phyloP scores from a whole-genome alignment of 2,888 invertebrate species.

The Nomada flava region DNA sequence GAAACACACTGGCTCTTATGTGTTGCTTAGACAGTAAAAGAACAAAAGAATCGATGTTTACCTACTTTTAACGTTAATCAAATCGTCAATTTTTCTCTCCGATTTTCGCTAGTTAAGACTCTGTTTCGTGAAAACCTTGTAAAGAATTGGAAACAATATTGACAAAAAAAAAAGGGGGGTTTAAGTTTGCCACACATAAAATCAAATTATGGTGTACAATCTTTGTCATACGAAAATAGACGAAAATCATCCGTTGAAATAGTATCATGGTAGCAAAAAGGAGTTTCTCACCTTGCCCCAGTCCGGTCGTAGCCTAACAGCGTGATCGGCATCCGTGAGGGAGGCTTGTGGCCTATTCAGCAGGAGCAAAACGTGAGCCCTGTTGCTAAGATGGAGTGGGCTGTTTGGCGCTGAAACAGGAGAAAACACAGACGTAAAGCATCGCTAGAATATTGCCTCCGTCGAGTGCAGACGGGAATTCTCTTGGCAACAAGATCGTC shows the following conservation, averaged over 20 bases:
- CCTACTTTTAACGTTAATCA: neutral
- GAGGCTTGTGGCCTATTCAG: constrained; percentile 88
- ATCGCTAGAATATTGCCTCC: constrained; percentile 31
- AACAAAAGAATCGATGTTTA: neutral
- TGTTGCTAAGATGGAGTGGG: constrained; percentile 87
- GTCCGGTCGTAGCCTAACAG: constrained; percentile 87
- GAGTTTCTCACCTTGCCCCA: constrained; percentile 88
- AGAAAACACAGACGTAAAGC: constrained; percentile 61
- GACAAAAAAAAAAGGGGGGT: no score
- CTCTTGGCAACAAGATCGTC: constrained; percentile 41
- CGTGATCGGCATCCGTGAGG: constrained; percentile 88
- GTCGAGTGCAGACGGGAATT: constrained; percentile 10
- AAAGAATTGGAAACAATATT: no score
- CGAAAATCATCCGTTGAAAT: no score
- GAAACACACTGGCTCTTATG: neutral
- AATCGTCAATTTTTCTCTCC: neutral
- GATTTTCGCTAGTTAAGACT: no score
- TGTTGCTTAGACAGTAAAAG: neutral
- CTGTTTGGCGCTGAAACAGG: constrained; percentile 87
- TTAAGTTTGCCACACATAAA: no score
- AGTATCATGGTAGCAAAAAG: neutral
- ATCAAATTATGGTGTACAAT: no score
- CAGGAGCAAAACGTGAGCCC: constrained; percentile 87
- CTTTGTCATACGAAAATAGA: no score
- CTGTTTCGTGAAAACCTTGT: no score